phyloP scores from a whole-genome alignment of 2,797 vertebrate genomes.

The Phrynocephalus guinanensis region DNA sequence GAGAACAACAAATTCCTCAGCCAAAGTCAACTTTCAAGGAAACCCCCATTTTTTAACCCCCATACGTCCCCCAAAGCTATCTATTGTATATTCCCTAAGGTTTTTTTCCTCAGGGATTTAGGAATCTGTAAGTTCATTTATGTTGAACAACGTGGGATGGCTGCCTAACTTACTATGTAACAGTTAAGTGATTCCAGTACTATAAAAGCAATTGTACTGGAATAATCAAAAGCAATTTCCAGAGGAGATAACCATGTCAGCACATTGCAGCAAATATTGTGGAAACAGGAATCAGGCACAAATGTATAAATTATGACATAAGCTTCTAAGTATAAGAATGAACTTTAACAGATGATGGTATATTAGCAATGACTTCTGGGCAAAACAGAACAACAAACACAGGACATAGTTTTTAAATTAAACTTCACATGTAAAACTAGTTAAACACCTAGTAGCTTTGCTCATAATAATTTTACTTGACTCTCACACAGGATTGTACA shows the following conservation, averaged over 20 bases:
- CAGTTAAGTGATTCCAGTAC: background rate
- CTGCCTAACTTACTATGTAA: background rate
- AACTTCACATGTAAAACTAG: background rate
- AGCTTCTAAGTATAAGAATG: background rate
- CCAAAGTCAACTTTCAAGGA: background rate
- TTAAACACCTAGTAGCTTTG: background rate
- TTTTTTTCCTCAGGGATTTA: background rate
- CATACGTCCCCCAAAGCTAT: background rate
- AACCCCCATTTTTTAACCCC: background rate
- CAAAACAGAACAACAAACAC: background rate
- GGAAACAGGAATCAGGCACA: background rate
- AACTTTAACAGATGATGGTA: background rate
- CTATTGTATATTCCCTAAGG: background rate
- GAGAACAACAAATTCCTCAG: background rate
- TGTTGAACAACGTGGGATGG: too few species aligned
- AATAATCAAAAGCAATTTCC: background rate
- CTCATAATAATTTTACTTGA: background rate
- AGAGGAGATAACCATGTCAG: background rate
- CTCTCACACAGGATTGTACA: background rate
- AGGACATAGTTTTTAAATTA: background rate
- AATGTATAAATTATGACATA: background rate
- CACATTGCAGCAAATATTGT: background rate
- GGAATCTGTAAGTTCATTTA: too few species aligned
- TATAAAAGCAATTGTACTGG: background rate
- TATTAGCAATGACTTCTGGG: background rate